These are phyloP conservation scores for Sanderia malayensis DNA, from an alignment of 30 jellyfish, hydroid and myxozoan species.

Conservation along the genomic window DNA sequence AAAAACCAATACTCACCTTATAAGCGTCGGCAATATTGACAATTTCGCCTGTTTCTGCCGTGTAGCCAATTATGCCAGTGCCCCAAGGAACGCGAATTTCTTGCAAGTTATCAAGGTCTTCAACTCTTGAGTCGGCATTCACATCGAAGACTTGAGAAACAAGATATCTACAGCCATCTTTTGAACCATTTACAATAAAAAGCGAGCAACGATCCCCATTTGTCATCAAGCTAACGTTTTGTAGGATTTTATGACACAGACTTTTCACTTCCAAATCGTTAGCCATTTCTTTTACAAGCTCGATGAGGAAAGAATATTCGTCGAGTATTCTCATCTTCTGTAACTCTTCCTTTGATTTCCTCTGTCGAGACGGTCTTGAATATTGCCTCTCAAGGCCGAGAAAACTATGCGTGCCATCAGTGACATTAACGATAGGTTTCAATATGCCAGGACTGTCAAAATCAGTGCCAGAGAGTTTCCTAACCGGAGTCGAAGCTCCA, in stretches of 20 bases:
- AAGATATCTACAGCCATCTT: constrained; percentile 75
- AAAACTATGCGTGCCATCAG: constrained; percentile 89
- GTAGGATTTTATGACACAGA: constrained; percentile 83
- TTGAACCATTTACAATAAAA: constrained; percentile 85
- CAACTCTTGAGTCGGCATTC: constrained; percentile 92
- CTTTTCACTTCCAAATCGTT: constrained; percentile 81
- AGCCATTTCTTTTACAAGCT: constrained; percentile 85
- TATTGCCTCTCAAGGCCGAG: constrained; percentile 83
- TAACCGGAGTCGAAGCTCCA: constrained; percentile 77
- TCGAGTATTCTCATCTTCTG: constrained; percentile 75
- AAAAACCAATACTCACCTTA: no score
- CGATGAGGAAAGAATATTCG: constrained; percentile 81
- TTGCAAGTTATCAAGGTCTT: constrained; percentile 67
- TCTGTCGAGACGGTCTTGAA: constrained; percentile 80
- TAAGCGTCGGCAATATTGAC: constrained; percentile 94
- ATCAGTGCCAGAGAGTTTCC: constrained; percentile 87
- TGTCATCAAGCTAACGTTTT: constrained; percentile 83
- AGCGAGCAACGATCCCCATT: constrained; percentile 94
- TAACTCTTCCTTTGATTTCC: constrained; percentile 92
- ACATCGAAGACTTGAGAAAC: constrained; percentile 94
- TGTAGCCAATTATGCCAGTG: constrained; percentile 87
- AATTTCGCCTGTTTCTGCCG: constrained; percentile 90
- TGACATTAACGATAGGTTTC: constrained; percentile 77
- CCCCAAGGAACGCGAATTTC: constrained; percentile 92
- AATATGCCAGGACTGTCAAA: constrained; percentile 72